Conservation (phyloP, 1,140 invertebrate species). For the silkworm (Bombyx mori) region DNA sequence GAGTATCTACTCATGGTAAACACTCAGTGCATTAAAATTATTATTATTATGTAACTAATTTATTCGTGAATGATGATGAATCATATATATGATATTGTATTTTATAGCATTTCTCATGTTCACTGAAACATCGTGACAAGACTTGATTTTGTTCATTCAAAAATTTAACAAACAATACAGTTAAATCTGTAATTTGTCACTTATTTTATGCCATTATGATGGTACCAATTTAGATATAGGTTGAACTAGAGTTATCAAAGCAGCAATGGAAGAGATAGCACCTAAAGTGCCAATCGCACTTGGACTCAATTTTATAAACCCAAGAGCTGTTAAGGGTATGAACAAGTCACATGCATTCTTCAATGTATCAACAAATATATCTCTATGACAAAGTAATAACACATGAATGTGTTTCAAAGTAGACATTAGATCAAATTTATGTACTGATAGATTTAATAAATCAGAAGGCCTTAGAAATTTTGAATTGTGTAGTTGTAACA, state of each 20-base stretch:
- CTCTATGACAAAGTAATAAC: conserved; percentile 73
- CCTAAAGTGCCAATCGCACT: conserved; percentile 84
- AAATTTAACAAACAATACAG: too few species aligned
- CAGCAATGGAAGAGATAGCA: conserved; percentile 82
- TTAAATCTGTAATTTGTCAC: too few species aligned
- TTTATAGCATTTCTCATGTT: too few species aligned
- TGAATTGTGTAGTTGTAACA: conserved; percentile 70
- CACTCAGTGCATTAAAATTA: too few species aligned
- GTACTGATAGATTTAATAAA: conserved; percentile 36
- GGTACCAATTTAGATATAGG: conserved; percentile 79
- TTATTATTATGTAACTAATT: too few species aligned
- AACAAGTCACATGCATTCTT: conserved; percentile 91
- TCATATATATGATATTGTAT: too few species aligned
- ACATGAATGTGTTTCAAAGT: conserved; percentile 59
- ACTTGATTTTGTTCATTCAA: too few species aligned
- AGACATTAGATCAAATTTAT: conserved; percentile 38
- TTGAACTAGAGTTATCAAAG: conserved; percentile 80
- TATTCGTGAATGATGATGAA: too few species aligned
- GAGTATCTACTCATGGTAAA: too few species aligned
- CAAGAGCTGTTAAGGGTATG: conserved; percentile 84
- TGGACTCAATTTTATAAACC: conserved; percentile 81
- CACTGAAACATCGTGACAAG: too few species aligned
- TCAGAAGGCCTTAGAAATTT: conserved; percentile 46
- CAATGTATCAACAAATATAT: conserved; percentile 82
- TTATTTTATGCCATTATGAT: conserved; percentile 44